phyloP scores from a whole-genome alignment of 2,888 invertebrate genomes.

The Itoplectis maculator region DNA sequence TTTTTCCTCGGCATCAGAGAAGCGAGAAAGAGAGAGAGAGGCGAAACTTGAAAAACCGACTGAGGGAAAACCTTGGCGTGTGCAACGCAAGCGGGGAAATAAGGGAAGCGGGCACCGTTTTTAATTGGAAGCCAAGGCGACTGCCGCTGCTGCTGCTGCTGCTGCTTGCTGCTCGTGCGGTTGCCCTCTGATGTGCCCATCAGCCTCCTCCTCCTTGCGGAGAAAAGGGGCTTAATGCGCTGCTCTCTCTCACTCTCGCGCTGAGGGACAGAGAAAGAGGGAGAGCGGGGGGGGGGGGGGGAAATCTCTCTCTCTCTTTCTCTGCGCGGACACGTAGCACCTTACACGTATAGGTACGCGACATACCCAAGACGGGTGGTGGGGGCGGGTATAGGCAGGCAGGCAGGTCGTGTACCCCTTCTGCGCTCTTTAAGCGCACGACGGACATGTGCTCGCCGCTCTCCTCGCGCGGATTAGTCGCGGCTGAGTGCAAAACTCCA shows the following conservation, averaged over 20 bases:
- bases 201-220: slow-evolving; percentile 11
- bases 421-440: background rate
- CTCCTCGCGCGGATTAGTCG: background rate
- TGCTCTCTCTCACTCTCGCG: no score
- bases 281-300: no score
- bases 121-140: slow-evolving; percentile 68
- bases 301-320: no score
- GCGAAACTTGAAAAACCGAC: slow-evolving; percentile 77
- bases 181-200: slow-evolving; percentile 23
- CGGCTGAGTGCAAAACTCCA: slow-evolving; percentile 25
- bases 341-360: background rate
- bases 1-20: slow-evolving; percentile 65
- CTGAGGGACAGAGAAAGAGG: no score
- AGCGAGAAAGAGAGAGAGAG: no score
- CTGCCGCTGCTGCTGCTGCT: no score
- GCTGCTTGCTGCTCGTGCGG: slow-evolving; percentile 19
- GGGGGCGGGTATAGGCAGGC: no score
- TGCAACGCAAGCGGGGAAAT: slow-evolving; percentile 46
- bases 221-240: slow-evolving; percentile 18
- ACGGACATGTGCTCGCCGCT: background rate
- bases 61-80: slow-evolving; percentile 41
- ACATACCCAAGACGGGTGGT: no score
- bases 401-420: no score
- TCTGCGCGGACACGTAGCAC: background rate
- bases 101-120: slow-evolving; percentile 51